phyloP scores from a whole-genome alignment of 2,888 invertebrate genomes.

The Brachyopa scutellaris region DNA sequence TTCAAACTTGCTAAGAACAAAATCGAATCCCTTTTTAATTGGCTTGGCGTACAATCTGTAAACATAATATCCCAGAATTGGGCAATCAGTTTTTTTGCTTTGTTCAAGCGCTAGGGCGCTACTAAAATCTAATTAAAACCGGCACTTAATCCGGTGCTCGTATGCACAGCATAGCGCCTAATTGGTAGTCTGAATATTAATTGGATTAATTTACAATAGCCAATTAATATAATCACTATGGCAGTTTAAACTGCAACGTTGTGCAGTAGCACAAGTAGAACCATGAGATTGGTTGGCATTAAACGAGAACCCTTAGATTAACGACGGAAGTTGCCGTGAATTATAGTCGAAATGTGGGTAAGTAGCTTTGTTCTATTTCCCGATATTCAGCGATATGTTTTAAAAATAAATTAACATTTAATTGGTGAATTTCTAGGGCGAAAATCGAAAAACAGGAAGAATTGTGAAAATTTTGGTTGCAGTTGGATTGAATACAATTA shows the following conservation, averaged over 20 bases:
- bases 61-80: constrained; percentile 9
- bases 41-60: constrained; percentile 33
- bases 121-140: constrained; percentile 39
- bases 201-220: constrained; percentile 23
- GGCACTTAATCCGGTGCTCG: constrained; percentile 12
- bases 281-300: constrained; percentile 7
- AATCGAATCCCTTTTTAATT: constrained; percentile 49
- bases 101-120: neutral
- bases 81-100: neutral
- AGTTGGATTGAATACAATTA: too few relatives aligned
- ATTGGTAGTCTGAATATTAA: constrained; percentile 35
- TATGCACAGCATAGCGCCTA: constrained; percentile 8
- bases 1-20: constrained; percentile 18
- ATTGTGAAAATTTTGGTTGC: too few relatives aligned
- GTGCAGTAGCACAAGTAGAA: neutral
- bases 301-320: neutral
- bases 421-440: too few relatives aligned
- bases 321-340: neutral
- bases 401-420: constrained; percentile 1
- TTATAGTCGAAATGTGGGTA: neutral
- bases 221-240: constrained; percentile 37
- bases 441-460: too few relatives aligned
- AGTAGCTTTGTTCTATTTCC: neutral
- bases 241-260: neutral
- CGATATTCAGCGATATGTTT: neutral